These are phyloP conservation scores for Julus scandinavius DNA, from an alignment of 2,888 invertebrate species.

Conservation along the genomic window DNA sequence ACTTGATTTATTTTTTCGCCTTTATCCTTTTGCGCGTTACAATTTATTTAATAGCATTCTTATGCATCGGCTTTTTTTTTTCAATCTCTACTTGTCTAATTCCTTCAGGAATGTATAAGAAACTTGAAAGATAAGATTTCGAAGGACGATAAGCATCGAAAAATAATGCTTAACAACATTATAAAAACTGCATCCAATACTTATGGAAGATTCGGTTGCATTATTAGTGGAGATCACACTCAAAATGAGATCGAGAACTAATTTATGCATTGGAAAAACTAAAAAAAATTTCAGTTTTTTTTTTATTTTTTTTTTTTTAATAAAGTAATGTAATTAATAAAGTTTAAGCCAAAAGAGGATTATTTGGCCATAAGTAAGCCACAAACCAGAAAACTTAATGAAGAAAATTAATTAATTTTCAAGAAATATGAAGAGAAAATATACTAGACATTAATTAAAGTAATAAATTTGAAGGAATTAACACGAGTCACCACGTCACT, in stretches of 20 bases:
- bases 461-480: constrained; percentile 23
- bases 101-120: background rate
- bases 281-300: background rate
- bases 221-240: no score
- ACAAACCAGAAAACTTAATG: constrained; percentile 9
- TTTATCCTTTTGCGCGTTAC: background rate
- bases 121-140: background rate
- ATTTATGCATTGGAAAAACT: background rate
- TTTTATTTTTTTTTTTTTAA: background rate
- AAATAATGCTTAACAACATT: no score
- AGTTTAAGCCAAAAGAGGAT: background rate
- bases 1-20: background rate
- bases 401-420: constrained; percentile 37
- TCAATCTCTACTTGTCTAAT: background rate
- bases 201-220: no score
- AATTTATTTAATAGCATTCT: background rate
- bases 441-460: constrained; percentile 22
- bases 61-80: background rate
- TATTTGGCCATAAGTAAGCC: background rate
- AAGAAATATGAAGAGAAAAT: constrained; percentile 28
- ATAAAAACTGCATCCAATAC: no score
- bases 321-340: constrained; percentile 24
- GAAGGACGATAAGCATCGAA: no score
- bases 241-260: no score
- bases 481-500: background rate